A percentile compares a stretch with the other conserved stretches of the same genome.
phyloP scores from a whole-genome alignment of 2,888 invertebrate genomes.

The Vandiemenella viatica region DNA sequence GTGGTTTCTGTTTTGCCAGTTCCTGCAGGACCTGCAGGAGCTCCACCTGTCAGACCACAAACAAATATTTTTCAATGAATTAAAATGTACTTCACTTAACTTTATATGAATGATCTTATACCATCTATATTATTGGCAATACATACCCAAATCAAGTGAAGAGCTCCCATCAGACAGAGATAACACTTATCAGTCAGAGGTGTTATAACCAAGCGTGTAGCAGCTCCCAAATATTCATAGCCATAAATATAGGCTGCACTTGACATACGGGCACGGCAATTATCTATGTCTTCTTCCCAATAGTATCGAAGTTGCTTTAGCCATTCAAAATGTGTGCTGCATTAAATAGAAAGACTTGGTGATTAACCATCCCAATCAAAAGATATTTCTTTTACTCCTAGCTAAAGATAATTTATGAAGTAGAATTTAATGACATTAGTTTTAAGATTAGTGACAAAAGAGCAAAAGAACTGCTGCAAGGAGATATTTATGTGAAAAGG shows the following conservation, averaged over 20 bases:
- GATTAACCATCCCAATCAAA: no score
- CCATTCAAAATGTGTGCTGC: slow-evolving; percentile 70
- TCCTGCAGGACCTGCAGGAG: slow-evolving; percentile 77
- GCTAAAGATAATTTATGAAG: no score
- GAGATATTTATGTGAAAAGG: no score
- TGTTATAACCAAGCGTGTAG: slow-evolving; percentile 72
- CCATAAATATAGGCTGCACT: slow-evolving; percentile 72
- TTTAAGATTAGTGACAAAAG: no score
- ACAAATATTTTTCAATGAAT: neutral
- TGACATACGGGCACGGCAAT: slow-evolving; percentile 70
- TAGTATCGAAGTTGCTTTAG: slow-evolving; percentile 80
- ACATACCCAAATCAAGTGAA: slow-evolving; percentile 35
- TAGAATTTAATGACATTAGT: no score
- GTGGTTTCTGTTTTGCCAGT: slow-evolving; percentile 87
- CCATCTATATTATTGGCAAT: no score
- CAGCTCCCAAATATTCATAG: slow-evolving; percentile 82
- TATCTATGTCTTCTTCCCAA: slow-evolving; percentile 63
- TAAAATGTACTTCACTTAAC: neutral
- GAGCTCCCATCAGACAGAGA: slow-evolving; percentile 76
- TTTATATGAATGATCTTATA: no score
- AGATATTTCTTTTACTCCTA: no score
- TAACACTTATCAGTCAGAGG: slow-evolving; percentile 81
- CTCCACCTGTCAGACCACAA: slow-evolving; percentile 42
- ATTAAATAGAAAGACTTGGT: no score
- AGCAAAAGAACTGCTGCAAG: no score